Conservation (phyloP, 2,113 vertebrate genomes). For the Cacatua alba region DNA sequence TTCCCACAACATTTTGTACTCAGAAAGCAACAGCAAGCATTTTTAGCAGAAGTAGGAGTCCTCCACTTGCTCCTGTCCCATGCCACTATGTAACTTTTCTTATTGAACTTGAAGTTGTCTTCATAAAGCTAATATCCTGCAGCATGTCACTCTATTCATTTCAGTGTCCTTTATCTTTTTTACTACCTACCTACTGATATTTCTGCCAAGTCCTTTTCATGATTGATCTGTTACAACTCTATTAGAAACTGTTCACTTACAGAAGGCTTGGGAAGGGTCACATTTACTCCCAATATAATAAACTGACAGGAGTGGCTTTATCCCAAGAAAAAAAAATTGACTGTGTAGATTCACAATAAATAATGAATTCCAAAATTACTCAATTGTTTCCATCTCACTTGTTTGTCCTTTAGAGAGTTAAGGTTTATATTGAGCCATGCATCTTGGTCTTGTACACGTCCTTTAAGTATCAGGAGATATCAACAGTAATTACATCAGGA, state of each 20-base stretch:
- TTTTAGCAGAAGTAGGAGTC: background rate
- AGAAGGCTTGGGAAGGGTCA: background rate
- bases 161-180: conserved; percentile 50
- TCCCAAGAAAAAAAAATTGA: background rate
- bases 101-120: conserved; percentile 17
- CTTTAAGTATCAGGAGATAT: background rate
- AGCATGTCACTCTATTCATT: conserved; percentile 26
- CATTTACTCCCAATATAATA: conserved; percentile 29
- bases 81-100: background rate
- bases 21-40: background rate
- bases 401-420: background rate
- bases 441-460: background rate
- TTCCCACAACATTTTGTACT: background rate
- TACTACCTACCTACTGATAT: conserved; percentile 48
- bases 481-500: conserved; percentile 11
- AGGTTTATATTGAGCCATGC: background rate
- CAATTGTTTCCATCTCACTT: background rate
- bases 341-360: background rate
- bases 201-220: conserved; percentile 53
- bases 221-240: conserved; percentile 56
- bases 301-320: conserved; percentile 23
- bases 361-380: conserved; percentile 4
- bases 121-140: conserved; percentile 21
- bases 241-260: conserved; percentile 45
- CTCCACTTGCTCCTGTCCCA: background rate